Evolutionary conservation across 1,140 invertebrate species (phyloP).

Genomic region (Drosophila setifemur): DNA sequence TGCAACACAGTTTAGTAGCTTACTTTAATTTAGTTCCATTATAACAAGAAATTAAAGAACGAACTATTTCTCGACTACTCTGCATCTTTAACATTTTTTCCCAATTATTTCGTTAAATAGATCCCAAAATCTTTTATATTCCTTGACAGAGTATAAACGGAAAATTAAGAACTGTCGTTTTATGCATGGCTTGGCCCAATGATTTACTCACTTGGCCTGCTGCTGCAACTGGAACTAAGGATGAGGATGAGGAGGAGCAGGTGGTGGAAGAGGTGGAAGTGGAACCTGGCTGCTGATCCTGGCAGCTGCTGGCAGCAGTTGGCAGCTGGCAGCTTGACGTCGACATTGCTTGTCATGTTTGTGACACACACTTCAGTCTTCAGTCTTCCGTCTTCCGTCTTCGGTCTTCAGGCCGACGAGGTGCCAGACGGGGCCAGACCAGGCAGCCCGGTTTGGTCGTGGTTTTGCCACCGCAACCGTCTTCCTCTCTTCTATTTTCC

Average conservation of each 20-base stretch:
- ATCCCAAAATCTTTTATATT: neutral
- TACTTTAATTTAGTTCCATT: too few relatives aligned
- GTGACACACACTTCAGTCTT: constrained; percentile 74
- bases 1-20: too few relatives aligned
- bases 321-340: constrained; percentile 49
- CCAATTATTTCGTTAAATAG: too few relatives aligned
- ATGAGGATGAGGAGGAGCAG: neutral
- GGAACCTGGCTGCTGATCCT: constrained; percentile 27
- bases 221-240: constrained; percentile 14
- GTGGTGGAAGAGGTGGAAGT: neutral
- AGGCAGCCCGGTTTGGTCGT: constrained; percentile 25
- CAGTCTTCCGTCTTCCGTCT: constrained; percentile 45
- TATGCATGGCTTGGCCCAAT: constrained; percentile 59
- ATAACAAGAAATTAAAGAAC: too few relatives aligned
- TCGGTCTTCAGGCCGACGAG: constrained; percentile 39
- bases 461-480: constrained; percentile 20
- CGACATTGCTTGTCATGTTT: constrained; percentile 76
- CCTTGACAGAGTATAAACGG: neutral
- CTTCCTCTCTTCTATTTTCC: constrained; percentile 1
- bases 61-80: too few relatives aligned
- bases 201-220: constrained; percentile 65
- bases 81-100: too few relatives aligned
- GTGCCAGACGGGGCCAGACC: constrained; percentile 34
- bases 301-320: constrained; percentile 40
- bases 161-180: constrained; percentile 24